Conservation (phyloP, 2,797 vertebrate species). For the Gymnoscopelus microlampas region DNA sequence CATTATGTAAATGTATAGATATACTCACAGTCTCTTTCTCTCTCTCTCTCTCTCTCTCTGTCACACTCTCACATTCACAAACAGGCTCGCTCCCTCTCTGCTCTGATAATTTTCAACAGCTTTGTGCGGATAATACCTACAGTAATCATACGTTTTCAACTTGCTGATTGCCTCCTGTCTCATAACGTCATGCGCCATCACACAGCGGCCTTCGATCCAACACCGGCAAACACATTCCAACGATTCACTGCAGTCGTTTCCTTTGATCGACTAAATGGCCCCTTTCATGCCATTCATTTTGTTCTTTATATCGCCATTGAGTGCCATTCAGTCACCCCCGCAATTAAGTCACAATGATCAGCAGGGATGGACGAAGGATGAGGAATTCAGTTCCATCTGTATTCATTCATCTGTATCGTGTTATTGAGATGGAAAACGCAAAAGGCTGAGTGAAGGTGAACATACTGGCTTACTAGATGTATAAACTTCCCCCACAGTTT, state of each 20-base stretch:
- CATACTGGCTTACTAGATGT: background rate
- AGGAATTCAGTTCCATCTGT: constrained; percentile 30
- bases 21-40: no score
- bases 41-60: background rate
- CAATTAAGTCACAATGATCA: constrained; percentile 60
- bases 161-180: constrained; percentile 32
- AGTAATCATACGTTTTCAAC: constrained; percentile 26
- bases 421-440: constrained; percentile 1
- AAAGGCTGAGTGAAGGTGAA: constrained; percentile 2
- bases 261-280: constrained; percentile 48
- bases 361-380: constrained; percentile 41
- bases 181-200: constrained; percentile 32
- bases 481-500: background rate
- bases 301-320: constrained; percentile 36
- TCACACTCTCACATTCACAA: background rate
- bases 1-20: no score
- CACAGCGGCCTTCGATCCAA: constrained; percentile 44
- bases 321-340: constrained; percentile 35
- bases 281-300: constrained; percentile 22
- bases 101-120: constrained; percentile 18
- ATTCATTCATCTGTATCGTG: constrained; percentile 40
- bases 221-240: constrained; percentile 29
- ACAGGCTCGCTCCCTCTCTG: background rate
- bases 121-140: constrained; percentile 38
- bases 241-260: constrained; percentile 13